These are phyloP conservation scores for Pseudomyrmex sp. DNA, from an alignment of 1,140 invertebrate genomes.

Conservation along the genomic window DNA sequence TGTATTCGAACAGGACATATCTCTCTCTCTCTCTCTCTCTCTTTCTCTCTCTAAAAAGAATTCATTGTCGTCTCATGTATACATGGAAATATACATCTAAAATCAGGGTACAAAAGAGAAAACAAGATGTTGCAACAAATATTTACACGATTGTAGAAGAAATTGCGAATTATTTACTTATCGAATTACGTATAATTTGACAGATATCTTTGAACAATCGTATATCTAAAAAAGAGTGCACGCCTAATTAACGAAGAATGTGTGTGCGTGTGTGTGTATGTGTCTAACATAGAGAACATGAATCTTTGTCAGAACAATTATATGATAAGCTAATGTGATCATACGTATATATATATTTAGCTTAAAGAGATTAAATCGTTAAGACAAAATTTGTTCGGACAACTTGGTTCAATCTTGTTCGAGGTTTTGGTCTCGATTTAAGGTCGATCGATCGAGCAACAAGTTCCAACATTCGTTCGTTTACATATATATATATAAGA, in stretches of 20 bases:
- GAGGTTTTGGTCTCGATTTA: too few species aligned
- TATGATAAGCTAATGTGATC: constrained; percentile 58
- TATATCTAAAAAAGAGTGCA: neutral
- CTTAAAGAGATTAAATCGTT: constrained; percentile 23
- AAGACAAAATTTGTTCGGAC: neutral
- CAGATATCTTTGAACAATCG: constrained; percentile 22
- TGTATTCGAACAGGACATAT: constrained; percentile 30
- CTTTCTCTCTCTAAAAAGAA: neutral
- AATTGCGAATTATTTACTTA: constrained; percentile 56
- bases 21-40: constrained; percentile 12
- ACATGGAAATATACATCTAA: constrained; percentile 51
- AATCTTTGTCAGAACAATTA: constrained; percentile 14
- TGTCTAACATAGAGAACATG: constrained; percentile 11
- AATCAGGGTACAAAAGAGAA: constrained; percentile 67
- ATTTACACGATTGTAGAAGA: constrained; percentile 53
- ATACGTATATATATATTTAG: constrained; percentile 19
- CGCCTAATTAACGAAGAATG: neutral
- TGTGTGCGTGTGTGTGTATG: neutral
- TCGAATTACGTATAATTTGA: constrained; percentile 57
- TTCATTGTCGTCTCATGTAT: constrained; percentile 13
- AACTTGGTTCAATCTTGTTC: too few species aligned
- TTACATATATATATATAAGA: neutral
- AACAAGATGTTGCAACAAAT: neutral
- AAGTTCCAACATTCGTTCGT: neutral
- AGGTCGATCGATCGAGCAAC: neutral